Evolutionary conservation across 2,797 vertebrate species (phyloP), one percentile per base, ranked within the genome.

Genomic region (Alca torda): DNA sequence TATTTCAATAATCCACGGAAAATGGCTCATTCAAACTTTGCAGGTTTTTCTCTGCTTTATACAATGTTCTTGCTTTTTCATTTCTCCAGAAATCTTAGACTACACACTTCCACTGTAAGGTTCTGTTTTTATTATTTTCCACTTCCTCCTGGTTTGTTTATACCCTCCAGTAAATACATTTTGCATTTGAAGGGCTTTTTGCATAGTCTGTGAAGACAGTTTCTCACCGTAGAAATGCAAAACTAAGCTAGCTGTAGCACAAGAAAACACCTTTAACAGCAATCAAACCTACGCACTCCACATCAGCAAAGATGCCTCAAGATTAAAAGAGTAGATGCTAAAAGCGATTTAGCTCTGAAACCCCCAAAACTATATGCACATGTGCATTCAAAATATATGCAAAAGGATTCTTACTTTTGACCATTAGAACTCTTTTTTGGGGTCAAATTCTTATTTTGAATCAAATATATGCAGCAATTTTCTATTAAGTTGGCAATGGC

Each of bases 321-420:
- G 37, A 81, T 26, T 70, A 41, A 65, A 64, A 61, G 11, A 65
- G 13, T 23, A 68, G 35, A 72, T 30, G 13, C 16, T 78, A 48
- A 57, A 76, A 64, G 6, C 0, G 0, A 45, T 79, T 74, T 53
- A 25, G 5, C 5, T 93, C 54, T 26, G 19, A 87, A 61, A 31
- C 5, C 5, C 4, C 1, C 5, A 6, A 37, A 72, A 45, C 9
- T 25, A 6, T 18, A 46, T 5, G 7, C 8, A 31, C 31, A 20
- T 14, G 3, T n/a, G 26, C 90, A 70, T 70, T 80, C 26, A 59
- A 76, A 77, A 54, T 46, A 35, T 28, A 46, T 39, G 11, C 17
- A 70, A 74, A 74, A 54, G 1, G 4, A 67, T 54, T 86, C 23
- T 51, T 88, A 54, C 7, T 81, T 84, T 48, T 41, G 21, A 51